Base-by-base conservation (phyloP, 2,888 invertebrate species). In the Gibbula magus region DNA sequence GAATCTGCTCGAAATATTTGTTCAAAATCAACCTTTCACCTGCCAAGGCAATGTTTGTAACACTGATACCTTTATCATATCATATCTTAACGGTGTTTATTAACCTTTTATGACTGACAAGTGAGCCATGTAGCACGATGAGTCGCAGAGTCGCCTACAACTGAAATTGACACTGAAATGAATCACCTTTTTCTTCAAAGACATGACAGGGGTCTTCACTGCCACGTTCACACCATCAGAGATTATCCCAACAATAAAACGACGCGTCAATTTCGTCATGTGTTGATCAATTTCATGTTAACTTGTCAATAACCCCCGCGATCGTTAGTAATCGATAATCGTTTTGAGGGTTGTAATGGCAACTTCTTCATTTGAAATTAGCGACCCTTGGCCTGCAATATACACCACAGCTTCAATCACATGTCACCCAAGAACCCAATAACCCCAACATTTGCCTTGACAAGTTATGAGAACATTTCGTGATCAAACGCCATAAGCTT, bases 391-490 rank as follows among this genome's bases (percentile, higher is more conserved):
- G 29, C 22, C 18, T 61, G 61, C 61, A 10, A 61, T 61, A 18
- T 61, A 61, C 61, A 61, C 61, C 61, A 18, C 29, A 22, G 61
- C 29, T 61, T 25, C 61, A 25, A 61, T 61, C 61, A 61, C 61
- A 61, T 61, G 61, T 61, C 61, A 61, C 29, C 29, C 29, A 61
- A 61, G 61, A 61, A 61, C 61, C 18, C 61, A 61, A 61, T 61
- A 61, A 61, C 61, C 61, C 61, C 61, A 22, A 29, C 61, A 61
- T 61, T 61, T 61, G 29, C 61, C 61, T 61, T 61, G 61, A 61
- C 61, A 61, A 61, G 61, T 61, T 61, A 61, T 61, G 61, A 61
- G 61, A 61, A 61, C 61, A 29, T 61, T 61, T 29, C 61, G 61
- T 61, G 61, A 61, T 61, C 61, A 29, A 61, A 25, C 18, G 25